These are phyloP conservation scores for Tenualosa thibaudeaui DNA, from an alignment of 2,797 vertebrate genomes.

Conservation along the genomic window DNA sequence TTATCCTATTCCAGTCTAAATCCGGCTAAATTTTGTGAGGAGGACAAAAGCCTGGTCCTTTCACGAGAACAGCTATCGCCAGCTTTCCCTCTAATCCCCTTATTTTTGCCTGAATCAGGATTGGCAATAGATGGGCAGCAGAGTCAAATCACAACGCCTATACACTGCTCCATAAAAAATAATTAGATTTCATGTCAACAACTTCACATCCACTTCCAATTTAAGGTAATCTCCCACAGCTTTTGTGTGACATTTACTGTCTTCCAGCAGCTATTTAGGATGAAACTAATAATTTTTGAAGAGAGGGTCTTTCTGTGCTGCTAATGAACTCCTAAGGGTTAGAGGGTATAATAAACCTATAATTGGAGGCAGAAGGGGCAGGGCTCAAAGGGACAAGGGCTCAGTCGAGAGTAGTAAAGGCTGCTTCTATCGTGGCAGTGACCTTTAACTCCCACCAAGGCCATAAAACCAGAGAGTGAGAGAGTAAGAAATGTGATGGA, in stretches of 20 bases:
- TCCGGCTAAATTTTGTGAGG: not conserved
- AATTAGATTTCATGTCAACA: slow-evolving; percentile 9
- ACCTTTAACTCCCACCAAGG: slow-evolving; percentile 1
- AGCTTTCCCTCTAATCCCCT: not conserved
- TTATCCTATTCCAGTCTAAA: slow-evolving; percentile 2
- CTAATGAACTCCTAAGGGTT: not conserved
- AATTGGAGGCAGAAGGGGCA: not conserved
- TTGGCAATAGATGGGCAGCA: not conserved
- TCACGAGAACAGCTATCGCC: not conserved
- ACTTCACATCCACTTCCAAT: not conserved
- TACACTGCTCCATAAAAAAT: not conserved
- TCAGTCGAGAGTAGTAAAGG: not conserved
- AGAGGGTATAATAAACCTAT: not conserved
- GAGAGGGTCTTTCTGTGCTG: not conserved
- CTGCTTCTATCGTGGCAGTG: not conserved
- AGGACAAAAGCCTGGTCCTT: not conserved
- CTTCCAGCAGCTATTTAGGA: not conserved
- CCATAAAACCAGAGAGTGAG: slow-evolving; percentile 2
- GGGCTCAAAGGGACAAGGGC: not conserved
- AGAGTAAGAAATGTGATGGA: not conserved
- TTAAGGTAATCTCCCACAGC: not conserved
- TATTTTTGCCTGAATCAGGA: not conserved
- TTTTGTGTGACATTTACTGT: not conserved
- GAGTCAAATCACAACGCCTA: not conserved
- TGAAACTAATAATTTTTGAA: not conserved